Evolutionary conservation across 2,113 vertebrate genomes (phyloP), one percentile per base, ranked within the genome.

Genomic region (Pollachius pollachius): DNA sequence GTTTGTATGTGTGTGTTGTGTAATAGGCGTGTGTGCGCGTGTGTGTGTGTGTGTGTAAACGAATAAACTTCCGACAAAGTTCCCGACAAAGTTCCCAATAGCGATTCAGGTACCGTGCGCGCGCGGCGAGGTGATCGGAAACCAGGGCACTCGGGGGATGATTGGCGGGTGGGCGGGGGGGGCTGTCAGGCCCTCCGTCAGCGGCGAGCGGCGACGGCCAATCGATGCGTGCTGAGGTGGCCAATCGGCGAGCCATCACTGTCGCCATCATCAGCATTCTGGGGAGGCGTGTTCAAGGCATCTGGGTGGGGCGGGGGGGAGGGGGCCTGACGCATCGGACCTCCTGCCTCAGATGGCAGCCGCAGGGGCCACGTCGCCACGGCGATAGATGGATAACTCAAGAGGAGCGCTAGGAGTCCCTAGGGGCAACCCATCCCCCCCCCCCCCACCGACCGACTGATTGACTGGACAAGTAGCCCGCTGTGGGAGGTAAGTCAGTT

Each of bases 171-270:
- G 30, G 30, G 30, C 4, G 75, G 73, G 75, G 74, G 68, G 81
- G 73, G 82, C 81, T 85, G 90, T 90, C 88, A 91, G 85, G 87
- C 88, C 86, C 90, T 91, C 89, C 81, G 84, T 92, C 87, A 84
- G 76, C 77, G 41, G 62, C 17, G 82, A 87, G 83, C 81, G 85
- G 89, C 81, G 89, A 85, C 85, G 84, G 80, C 72, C 82, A 81
- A 93, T 92, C 91, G 88, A 91, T 90, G 85, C 75, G 78, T 92
- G 90, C 90, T 92, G 89, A 92, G 90, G 87, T 88, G 88, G 89
- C 77, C 90, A 88, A 91, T 91, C 80, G 76, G 58, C 72, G 77
- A 88, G 82, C 82, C 81, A 90, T 91, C 89, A 91, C 87, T 90
- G 89, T 90, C 81, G 80, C 73, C 79, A 92, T 92, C 79, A 92